A percentile compares a stretch with the other conserved stretches of the same genome.
Conservation (phyloP, 2,797 vertebrate genomes). For the Hoplostethus atlanticus region DNA sequence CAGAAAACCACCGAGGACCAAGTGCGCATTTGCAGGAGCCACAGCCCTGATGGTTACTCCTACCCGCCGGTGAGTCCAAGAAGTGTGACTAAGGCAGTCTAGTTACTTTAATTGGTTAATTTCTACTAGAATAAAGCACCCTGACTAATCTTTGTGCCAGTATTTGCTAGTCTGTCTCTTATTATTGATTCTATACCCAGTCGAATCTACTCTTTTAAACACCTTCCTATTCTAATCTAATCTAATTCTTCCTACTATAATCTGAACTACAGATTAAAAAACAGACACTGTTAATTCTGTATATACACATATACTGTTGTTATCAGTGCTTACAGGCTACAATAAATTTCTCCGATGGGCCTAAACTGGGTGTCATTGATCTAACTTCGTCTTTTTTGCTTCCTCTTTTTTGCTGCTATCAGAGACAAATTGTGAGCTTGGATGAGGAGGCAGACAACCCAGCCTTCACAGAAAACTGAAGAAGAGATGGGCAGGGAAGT, state of each 20-base stretch:
- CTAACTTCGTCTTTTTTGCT: slow-evolving; percentile 24
- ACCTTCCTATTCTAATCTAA: neutral
- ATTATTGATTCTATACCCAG: neutral
- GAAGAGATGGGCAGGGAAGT: neutral
- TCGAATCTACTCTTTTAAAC: neutral
- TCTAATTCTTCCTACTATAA: neutral
- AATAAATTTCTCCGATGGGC: neutral
- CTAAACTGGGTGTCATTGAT: neutral
- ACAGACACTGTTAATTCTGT: too few relatives aligned
- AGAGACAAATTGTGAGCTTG: slow-evolving; percentile 90
- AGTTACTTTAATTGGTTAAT: slow-evolving; percentile 1
- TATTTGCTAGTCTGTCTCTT: neutral
- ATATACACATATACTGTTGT: neutral
- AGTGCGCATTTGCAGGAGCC: slow-evolving; percentile 88
- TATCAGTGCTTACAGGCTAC: neutral
- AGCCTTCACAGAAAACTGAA: slow-evolving; percentile 70
- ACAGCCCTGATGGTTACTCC: slow-evolving; percentile 87
- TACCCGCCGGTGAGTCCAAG: slow-evolving; percentile 87
- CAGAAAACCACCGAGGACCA: slow-evolving; percentile 94
- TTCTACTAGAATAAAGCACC: neutral
- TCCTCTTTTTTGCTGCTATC: slow-evolving; percentile 30
- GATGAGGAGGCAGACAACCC: slow-evolving; percentile 87
- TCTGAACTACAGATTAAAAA: too few relatives aligned
- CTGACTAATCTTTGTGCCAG: too few relatives aligned
- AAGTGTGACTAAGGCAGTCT: slow-evolving; percentile 25